Base-by-base conservation (phyloP, 2,797 vertebrate species). In the Prionace glauca region DNA sequence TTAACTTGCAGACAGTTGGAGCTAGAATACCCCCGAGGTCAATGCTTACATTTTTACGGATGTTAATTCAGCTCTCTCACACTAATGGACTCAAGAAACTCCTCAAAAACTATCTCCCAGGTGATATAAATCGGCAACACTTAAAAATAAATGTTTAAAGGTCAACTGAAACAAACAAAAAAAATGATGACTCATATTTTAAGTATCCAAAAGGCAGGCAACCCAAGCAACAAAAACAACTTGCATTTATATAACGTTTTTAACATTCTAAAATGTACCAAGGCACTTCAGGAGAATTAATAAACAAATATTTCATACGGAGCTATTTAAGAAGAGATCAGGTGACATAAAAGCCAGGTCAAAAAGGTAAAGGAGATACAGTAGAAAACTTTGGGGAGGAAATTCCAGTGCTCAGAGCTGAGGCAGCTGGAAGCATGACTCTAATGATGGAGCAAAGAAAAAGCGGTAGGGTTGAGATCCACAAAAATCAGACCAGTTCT, bases 41-140 rank as follows among this genome's bases (percentile, higher is more conserved):
- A 91, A 90, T 65, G 88, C 56, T 60, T 84, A 84, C 88, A 91
- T 91, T 56, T 60, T 91, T 91, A 62, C 32, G 56, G 88, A 91
- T 65, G 88, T 91, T 91, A 65, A 91, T 91, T 91, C 88, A 91
- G 88, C 32, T 65, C 88, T 62, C 62, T 65, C 62, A 65, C 60
- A 91, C 88, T 91, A 91, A 91, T 91, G 32, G 56, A 91, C 60
- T 90, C 7, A 2, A 91, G 56, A n/a, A 91, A 91, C 88, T 91
- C 29, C 88, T n/a, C 56, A 29, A 91, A 90, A 62, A 24, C 87
- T 65, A 32, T 65, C 26, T 91, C 32, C 88, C 60, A 60, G 56
- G 62, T 7, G 32, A 91, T 91, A n/a, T 91, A 65, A 91, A 84
- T n/a, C 12, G 88, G 56, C 88, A 65, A 32, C 29, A 91, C 88